phyloP scores from a whole-genome alignment of 2,113 vertebrate genomes.

The Calidris pygmaea region DNA sequence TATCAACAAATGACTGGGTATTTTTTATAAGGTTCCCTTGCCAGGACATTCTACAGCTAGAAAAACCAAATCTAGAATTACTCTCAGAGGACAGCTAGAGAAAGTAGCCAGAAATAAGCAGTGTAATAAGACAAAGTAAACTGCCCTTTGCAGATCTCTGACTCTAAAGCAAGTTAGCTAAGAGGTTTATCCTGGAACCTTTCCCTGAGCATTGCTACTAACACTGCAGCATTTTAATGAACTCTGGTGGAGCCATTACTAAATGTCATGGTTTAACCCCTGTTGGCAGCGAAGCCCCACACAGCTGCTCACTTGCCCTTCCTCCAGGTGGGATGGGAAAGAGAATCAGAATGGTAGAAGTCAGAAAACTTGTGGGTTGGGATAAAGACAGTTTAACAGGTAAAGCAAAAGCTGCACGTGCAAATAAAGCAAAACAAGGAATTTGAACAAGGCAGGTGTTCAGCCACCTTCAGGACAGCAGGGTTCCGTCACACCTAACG shows the following conservation, averaged over 20 bases:
- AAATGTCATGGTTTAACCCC: background rate
- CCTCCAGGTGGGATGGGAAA: background rate
- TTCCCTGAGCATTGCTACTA: background rate
- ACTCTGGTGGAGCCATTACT: background rate
- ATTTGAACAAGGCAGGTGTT: background rate
- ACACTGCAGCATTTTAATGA: background rate
- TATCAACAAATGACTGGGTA: background rate
- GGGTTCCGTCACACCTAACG: accelerated
- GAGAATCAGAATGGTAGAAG: background rate
- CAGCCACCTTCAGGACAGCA: background rate
- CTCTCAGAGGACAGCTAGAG: background rate
- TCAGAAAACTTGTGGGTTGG: background rate
- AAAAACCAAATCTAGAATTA: background rate
- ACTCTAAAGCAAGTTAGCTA: background rate
- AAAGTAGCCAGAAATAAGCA: background rate
- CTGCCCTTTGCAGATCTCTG: background rate
- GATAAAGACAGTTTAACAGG: background rate
- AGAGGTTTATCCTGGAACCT: background rate
- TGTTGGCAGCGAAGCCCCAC: background rate
- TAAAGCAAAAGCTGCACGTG: background rate
- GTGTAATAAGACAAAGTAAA: background rate
- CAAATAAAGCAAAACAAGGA: background rate
- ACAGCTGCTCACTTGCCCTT: background rate
- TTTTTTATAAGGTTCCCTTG: background rate
- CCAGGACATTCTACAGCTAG: background rate